These are phyloP conservation scores for Hofmannophila pseudospretella DNA, from an alignment of 2,888 invertebrate genomes.

Conservation along the genomic window DNA sequence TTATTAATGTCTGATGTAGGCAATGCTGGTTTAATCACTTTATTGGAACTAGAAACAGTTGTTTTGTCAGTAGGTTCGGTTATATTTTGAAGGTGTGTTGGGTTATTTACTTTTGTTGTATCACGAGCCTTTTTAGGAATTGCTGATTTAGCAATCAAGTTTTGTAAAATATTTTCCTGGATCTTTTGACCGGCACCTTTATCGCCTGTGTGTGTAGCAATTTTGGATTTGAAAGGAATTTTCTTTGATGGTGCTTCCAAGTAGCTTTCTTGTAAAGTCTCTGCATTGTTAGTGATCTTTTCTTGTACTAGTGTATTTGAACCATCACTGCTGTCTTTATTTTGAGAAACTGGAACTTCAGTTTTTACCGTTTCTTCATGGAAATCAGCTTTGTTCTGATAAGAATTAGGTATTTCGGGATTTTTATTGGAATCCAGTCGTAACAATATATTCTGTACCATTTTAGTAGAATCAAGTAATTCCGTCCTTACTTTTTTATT, in stretches of 20 bases:
- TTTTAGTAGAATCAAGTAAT: slow-evolving; percentile 1
- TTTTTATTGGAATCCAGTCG: neutral
- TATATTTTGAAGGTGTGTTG: neutral
- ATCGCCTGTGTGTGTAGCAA: neutral
- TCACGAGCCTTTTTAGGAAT: neutral
- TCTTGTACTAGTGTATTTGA: neutral
- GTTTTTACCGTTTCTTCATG: neutral
- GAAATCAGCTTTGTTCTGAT: neutral
- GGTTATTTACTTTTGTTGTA: neutral
- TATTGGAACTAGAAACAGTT: neutral
- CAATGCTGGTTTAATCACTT: too few relatives aligned
- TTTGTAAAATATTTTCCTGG: neutral
- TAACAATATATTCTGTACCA: slow-evolving; percentile 1
- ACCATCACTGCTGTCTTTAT: neutral
- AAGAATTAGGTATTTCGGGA: neutral
- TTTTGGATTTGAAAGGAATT: slow-evolving; percentile 1
- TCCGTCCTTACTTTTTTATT: too few relatives aligned
- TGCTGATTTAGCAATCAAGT: neutral
- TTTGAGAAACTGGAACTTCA: neutral
- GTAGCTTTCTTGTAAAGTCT: neutral
- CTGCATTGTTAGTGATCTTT: neutral
- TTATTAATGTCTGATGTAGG: too few relatives aligned
- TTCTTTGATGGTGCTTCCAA: neutral
- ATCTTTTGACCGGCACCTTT: neutral
- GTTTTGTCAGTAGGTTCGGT: neutral